These are phyloP conservation scores for Drosophila truncata DNA, from an alignment of 1,140 invertebrate genomes.

Conservation along the genomic window DNA sequence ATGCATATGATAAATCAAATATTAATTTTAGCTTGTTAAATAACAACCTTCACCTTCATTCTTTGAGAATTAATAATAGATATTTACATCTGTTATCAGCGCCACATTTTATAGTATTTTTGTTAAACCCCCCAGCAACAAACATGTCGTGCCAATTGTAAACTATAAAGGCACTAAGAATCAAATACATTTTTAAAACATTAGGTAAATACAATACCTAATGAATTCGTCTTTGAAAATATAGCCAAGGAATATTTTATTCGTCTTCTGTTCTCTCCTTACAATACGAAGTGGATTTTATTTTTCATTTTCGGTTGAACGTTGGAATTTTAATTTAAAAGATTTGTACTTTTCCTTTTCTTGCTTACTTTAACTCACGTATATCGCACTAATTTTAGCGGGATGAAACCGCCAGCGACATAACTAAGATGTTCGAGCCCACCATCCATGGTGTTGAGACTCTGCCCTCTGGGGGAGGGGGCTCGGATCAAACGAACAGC, in stretches of 20 bases:
- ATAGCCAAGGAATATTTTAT: slow-evolving; percentile 2
- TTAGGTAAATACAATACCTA: not conserved
- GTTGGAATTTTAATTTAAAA: slow-evolving; percentile 29
- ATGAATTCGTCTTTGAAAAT: not conserved
- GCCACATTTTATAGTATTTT: not conserved
- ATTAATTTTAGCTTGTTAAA: not conserved
- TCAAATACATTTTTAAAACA: not conserved
- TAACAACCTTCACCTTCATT: not conserved
- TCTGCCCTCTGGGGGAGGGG: slow-evolving; percentile 31
- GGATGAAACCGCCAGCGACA: slow-evolving; percentile 85
- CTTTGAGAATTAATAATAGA: not conserved
- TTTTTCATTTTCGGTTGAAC: slow-evolving; percentile 26
- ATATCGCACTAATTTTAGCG: slow-evolving; percentile 71
- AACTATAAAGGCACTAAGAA: not conserved
- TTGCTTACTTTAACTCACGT: slow-evolving; percentile 36
- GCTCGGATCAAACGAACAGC: slow-evolving; percentile 21
- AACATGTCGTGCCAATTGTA: not conserved
- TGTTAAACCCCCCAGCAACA: not conserved
- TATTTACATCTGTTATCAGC: not conserved
- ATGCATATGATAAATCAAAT: not conserved
- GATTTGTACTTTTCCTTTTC: not conserved
- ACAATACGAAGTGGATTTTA: slow-evolving; percentile 10
- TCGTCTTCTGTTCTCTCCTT: slow-evolving; percentile 10
- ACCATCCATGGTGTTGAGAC: slow-evolving; percentile 66
- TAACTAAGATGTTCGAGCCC: slow-evolving; percentile 84